phyloP scores from a whole-genome alignment of 2,888 invertebrate genomes.

The Meganola albula region DNA sequence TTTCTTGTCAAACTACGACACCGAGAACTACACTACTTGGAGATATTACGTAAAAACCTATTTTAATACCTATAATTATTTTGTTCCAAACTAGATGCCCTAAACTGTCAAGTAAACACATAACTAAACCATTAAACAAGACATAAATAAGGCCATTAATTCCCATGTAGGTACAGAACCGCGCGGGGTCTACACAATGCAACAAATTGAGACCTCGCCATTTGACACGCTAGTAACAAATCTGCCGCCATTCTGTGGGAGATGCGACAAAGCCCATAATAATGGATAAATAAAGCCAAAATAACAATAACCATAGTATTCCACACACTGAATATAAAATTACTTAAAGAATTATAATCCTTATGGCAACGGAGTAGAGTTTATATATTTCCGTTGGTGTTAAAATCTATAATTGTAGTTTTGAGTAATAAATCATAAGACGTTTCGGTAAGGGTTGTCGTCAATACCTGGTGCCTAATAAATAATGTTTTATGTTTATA shows the following conservation, averaged over 20 bases:
- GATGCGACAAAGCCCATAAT: constrained; percentile 48
- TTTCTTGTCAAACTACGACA: too few species aligned
- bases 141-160: constrained; percentile 25
- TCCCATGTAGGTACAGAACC: constrained; percentile 18
- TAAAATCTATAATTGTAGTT: constrained; percentile 14
- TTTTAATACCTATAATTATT: too few species aligned
- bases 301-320: constrained; percentile 36
- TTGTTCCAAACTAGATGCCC: too few species aligned
- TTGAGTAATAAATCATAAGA: constrained; percentile 34
- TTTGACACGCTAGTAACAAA: constrained; percentile 54
- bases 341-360: too few species aligned
- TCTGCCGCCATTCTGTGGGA: constrained; percentile 42
- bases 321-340: constrained; percentile 7
- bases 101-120: constrained; percentile 25
- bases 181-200: constrained; percentile 50
- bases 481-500: constrained; percentile 35
- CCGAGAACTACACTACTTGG: too few species aligned
- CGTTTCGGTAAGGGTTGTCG: constrained; percentile 40
- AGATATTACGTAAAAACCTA: too few species aligned
- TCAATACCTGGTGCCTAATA: constrained; percentile 33
- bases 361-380: constrained; percentile 4
- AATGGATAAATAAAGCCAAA: constrained; percentile 61
- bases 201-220: constrained; percentile 66
- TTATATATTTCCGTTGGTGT: background rate
- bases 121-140: constrained; percentile 23